Evolutionary conservation across 2,888 invertebrate species (phyloP), one percentile per base, ranked within the genome.

Genomic region (Drepana falcataria): DNA sequence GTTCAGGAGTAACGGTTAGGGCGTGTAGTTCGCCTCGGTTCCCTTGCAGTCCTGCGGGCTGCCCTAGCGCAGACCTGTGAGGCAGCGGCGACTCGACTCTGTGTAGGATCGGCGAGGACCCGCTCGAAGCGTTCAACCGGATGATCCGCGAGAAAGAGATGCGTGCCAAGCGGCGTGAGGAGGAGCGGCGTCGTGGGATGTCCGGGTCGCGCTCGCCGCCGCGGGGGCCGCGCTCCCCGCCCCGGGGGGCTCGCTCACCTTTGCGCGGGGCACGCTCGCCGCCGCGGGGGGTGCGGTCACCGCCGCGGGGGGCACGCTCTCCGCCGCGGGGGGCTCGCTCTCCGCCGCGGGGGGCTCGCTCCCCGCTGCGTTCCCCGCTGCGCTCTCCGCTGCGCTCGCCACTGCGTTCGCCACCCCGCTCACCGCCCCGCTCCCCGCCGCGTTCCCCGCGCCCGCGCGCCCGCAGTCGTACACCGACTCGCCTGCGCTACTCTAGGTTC

Each of bases 121-220:
- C 97, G 2, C 84, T 97, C 68, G 96, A 96, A 80, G 96, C 96
- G 53, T 97, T 97, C 81, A 95, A 97, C 81, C 93, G 96, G 64
- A 95, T 97, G 92, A 92, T 97, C 73, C 93, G 95, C 63, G 96
- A 97, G 82, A 97, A 97, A 81, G 95, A 96, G 82, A 94, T 94
- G 84, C 89, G 94, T 49, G 94, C 94, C 61, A 91, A 93, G 66
- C 91, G 94, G 54, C 91, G 93, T 55, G 92, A 93, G 66, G 91
- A 92, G 57, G 92, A 93, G 71, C 93, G 94, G 54, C 91, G 94
- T 58, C 81, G 92, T 71, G 77, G 79, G 73, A 73, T 78, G 58
- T 76, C 77, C 81, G 93, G 92, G 21, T 83, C 91, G 51, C 82
- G 87, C 53, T 71, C 75, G 55, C 68, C 79, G 56, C 78, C 75